phyloP scores from a whole-genome alignment of 2,797 vertebrate genomes.

The Cyprinella venusta region DNA sequence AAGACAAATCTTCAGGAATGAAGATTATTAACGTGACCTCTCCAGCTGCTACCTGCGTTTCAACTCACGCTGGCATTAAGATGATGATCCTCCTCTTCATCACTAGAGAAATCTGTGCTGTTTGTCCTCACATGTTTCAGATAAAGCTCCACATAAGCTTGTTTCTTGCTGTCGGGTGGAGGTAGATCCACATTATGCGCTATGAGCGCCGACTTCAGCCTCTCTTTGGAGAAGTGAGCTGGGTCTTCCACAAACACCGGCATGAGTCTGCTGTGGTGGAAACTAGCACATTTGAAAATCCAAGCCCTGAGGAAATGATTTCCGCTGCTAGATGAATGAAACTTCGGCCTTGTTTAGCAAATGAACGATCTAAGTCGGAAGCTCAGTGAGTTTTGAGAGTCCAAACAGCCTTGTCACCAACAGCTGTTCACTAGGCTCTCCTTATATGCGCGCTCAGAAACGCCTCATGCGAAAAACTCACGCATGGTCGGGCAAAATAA shows the following conservation, averaged over 20 bases:
- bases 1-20: not conserved
- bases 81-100: constrained; percentile 70
- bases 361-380: not conserved
- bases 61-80: constrained; percentile 70
- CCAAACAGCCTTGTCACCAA: not conserved
- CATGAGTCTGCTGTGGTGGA: constrained; percentile 68
- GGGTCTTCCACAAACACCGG: constrained; percentile 72
- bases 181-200: constrained; percentile 77
- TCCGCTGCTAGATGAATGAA: not conserved
- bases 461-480: not conserved
- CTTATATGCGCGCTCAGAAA: not conserved
- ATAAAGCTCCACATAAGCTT: constrained; percentile 73
- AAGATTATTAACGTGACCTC: not conserved
- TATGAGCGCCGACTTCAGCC: constrained; percentile 75
- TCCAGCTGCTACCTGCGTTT: not conserved
- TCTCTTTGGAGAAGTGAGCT: constrained; percentile 71
- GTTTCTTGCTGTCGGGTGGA: constrained; percentile 70
- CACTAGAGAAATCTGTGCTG: constrained; percentile 79
- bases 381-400: not conserved
- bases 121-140: constrained; percentile 68
- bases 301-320: not conserved
- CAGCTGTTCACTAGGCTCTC: constrained; percentile 27
- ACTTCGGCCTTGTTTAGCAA: not conserved
- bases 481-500: not conserved
- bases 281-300: not conserved